Evolutionary conservation across 2,888 invertebrate genomes (phyloP), one percentile per base, ranked within the genome.

Genomic region (Clunio marinus): DNA sequence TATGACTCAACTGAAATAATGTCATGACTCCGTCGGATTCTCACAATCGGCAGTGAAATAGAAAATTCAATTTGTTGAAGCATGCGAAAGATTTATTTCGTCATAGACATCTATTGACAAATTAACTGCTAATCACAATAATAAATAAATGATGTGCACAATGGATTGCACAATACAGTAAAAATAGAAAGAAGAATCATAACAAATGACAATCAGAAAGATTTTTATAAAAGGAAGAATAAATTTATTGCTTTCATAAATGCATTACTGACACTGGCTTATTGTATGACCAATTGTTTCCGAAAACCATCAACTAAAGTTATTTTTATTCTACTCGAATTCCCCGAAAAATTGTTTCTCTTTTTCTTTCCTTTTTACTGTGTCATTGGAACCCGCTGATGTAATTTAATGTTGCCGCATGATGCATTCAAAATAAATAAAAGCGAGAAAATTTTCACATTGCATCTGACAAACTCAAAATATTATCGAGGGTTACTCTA

Each of bases 401-500:
- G 35, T 51, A 51, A 3, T 51, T 51, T 22, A 17, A 51, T 17
- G 20, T 51, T 51, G 51, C 51, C 51, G 22, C 20, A 22, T n/a
- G 13, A 2, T 13, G 51, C 51, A 27, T n/a, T 20, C 22, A 58
- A 5, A 7, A 13, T 20, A 24, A 1, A 58, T 13, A 24, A 58
- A 5, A 55, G 55, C 24, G n/a, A 58, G 58, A 58, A 5, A 20
- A 24, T 8, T 37, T 58, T 45, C 10, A 57, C 0, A 25, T n/a
- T 46, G 15, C 46, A 55, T 32, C 35, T 37, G 28, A 55, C 32
- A 25, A 88, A 76, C 46, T 83, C 74, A 3, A 86, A 77, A 0
- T 88, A 70, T 89, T 84, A 2, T 51, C 55, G 32, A 51, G 55
- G 55, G 55, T 66, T 66, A 7, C 8, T n/a, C 32, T 55, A 17